Conservation (phyloP, 2,797 vertebrate species). For the Tenualosa thibaudeaui region DNA sequence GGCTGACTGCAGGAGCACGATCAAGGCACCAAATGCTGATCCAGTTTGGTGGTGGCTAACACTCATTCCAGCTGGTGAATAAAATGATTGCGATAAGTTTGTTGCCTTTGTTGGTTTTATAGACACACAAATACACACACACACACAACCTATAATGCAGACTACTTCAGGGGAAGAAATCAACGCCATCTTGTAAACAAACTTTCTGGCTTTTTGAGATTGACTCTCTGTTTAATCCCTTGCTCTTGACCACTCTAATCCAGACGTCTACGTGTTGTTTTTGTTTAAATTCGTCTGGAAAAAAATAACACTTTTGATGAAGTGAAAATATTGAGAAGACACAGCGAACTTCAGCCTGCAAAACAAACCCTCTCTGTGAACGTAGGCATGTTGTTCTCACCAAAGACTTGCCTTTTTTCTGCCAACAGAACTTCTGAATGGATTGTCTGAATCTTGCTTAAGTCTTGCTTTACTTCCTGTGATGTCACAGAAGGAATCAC, state of each 20-base stretch:
- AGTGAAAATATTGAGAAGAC: background rate
- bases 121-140: background rate
- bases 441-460: background rate
- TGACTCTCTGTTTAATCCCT: background rate
- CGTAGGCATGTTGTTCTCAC: background rate
- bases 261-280: background rate
- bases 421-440: background rate
- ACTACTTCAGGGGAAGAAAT: background rate
- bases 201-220: background rate
- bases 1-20: constrained; percentile 34
- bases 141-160: background rate
- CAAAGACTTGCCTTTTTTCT: background rate
- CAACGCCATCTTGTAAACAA: background rate
- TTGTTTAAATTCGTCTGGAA: background rate
- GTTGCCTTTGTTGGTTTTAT: background rate
- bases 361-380: background rate
- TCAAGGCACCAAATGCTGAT: background rate
- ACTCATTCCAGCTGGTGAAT: background rate
- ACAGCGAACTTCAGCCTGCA: background rate
- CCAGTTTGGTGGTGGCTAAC: background rate
- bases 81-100: background rate
- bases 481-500: background rate
- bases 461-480: background rate
- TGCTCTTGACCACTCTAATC: background rate
- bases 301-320: background rate